Evolutionary conservation across 1,140 invertebrate genomes (phyloP), one percentile per base, ranked within the genome.

Genomic region (Heliconius congener): DNA sequence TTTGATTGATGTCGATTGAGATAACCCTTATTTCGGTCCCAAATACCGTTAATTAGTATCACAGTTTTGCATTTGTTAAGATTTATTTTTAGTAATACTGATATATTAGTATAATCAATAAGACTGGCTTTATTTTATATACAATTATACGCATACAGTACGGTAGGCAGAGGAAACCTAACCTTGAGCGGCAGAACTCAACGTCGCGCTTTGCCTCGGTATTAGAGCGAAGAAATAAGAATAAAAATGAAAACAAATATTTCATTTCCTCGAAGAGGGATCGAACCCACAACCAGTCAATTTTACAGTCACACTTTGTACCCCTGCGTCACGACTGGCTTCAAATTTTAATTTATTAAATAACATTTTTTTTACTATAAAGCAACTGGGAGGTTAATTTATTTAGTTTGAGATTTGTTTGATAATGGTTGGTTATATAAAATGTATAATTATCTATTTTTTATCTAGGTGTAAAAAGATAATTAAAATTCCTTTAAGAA

Each of bases 1-100:
- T 76, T 81, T 81, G 77, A 83, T 83, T 71, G 71, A 81, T 81
- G 23, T 70, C 30, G 57, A 30, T 19, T 77, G 30, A 74, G 80
- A 79, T 79, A 83, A 77, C 55, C 52, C 46, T 77, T 73, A 76
- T 19, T 73, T 60, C 60, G 60, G 23, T 1, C 1, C 27, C 60
- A 23, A 30, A 66, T 66, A 66, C 60, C 60, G 60, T 66, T 66
- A 66, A 66, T 66, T 66, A 66, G 60, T 66, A 9, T 66, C 2
- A 30, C 1, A 27, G 4, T 66, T 66, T 30, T 16, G 60, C 60
- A 66, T 66, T 66, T 9, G 23, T 66, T 66, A 13, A 30, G n/a
- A 66, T 66, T 66, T 30, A 30, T 27, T 66, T 37, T 18, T 1
- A 66, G 11, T 66, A 66, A 66, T 30, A 16, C 11, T 27, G 8